Percentiles rank a stretch among this genome's conserved stretches.
Evolutionary conservation across 2,113 vertebrate species (phyloP).

Genomic region (Oryzias woworae): DNA sequence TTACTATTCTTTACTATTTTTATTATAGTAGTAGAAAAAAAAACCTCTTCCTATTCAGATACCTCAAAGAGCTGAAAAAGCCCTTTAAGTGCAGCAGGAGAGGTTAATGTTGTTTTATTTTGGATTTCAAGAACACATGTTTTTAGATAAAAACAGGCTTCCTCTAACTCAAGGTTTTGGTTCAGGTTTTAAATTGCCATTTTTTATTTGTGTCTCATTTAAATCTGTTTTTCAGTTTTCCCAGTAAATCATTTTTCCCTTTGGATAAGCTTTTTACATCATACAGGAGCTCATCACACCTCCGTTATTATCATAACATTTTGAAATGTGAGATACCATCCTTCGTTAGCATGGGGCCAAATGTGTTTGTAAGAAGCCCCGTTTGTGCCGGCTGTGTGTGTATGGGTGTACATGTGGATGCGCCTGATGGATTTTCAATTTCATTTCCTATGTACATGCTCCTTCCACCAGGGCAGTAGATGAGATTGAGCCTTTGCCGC

Average conservation of each 20-base stretch:
- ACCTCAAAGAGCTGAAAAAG: no score
- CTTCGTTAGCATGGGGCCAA: conserved; percentile 2
- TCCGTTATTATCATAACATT: conserved; percentile 58
- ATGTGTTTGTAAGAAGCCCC: conserved; percentile 17
- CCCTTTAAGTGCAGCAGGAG: no score
- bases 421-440: conserved; percentile 70
- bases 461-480: conserved; percentile 63
- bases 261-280: conserved; percentile 65
- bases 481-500: conserved; percentile 69
- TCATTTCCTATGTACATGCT: conserved; percentile 68
- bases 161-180: neutral
- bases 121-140: no score
- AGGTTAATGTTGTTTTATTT: no score
- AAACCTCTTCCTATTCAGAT: no score
- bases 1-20: no score
- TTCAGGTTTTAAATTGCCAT: conserved; percentile 8
- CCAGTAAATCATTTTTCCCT: conserved; percentile 50
- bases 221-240: conserved; percentile 41
- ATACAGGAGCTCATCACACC: conserved; percentile 56
- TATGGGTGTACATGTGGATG: conserved; percentile 25
- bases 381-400: conserved; percentile 2
- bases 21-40: no score
- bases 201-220: conserved; percentile 56
- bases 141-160: no score
- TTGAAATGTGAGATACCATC: conserved; percentile 65